A percentile compares a stretch with the other conserved stretches of the same genome.
Conservation (phyloP, 2,888 invertebrate genomes). For the Fragum whitleyi region DNA sequence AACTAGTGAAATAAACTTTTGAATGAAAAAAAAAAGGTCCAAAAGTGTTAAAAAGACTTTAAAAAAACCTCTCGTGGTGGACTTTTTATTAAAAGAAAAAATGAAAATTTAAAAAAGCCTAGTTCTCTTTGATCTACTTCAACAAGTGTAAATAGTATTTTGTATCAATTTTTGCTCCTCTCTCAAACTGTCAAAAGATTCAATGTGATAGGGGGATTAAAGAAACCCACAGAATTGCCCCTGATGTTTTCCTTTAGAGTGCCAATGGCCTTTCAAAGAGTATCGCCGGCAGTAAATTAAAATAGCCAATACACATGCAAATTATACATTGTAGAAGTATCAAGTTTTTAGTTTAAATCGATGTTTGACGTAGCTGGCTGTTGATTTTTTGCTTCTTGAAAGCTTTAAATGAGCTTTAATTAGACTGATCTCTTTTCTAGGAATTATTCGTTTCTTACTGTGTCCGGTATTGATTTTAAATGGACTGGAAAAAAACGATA, state of each 20-base stretch:
- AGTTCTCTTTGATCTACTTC: too few relatives aligned
- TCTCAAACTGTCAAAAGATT: too few relatives aligned
- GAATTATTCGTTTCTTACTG: conserved; percentile 20
- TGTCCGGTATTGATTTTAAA: conserved; percentile 16
- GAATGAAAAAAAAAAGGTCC: too few relatives aligned
- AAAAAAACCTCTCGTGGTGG: too few relatives aligned
- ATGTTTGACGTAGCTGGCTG: conserved; percentile 19
- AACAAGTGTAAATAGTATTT: too few relatives aligned
- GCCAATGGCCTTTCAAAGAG: conserved; percentile 25
- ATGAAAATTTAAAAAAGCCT: too few relatives aligned
- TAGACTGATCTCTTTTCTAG: conserved; percentile 38
- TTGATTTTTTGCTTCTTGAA: conserved; percentile 38
- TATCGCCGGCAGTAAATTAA: conserved; percentile 30
- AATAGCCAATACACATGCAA: conserved; percentile 56
- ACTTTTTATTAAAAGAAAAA: too few relatives aligned
- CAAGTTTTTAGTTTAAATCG: conserved; percentile 17
- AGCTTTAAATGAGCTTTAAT: conserved; percentile 54
- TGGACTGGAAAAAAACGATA: too few relatives aligned
- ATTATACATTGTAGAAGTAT: conserved; percentile 40
- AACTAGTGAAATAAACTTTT: too few relatives aligned
- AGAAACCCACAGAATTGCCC: neutral
- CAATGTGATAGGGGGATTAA: neutral
- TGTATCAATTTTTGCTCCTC: too few relatives aligned
- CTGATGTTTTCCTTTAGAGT: neutral
- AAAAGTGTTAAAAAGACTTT: too few relatives aligned